Conservation (phyloP, 2,113 vertebrate genomes). For the Apeltes quadracus region DNA sequence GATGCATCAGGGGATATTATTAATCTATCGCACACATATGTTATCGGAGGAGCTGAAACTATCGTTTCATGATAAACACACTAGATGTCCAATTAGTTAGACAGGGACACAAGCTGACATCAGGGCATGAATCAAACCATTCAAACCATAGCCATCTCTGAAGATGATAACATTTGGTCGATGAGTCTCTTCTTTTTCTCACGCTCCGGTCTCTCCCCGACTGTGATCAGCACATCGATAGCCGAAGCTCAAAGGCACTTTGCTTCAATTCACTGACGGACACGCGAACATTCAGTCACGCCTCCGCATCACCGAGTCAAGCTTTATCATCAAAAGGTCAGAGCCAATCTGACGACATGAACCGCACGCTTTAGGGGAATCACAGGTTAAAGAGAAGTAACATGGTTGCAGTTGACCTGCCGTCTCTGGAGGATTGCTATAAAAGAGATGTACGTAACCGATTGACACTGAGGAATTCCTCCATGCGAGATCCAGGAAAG, state of each 20-base stretch:
- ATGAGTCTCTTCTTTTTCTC: slow-evolving; percentile 6
- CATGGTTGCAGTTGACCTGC: slow-evolving; percentile 11
- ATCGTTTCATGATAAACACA: slow-evolving; percentile 1
- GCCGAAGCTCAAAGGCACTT: slow-evolving; percentile 30
- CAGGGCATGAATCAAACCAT: neutral
- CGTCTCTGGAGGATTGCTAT: slow-evolving; percentile 7
- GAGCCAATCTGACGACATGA: slow-evolving; percentile 22
- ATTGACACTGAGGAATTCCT: slow-evolving; percentile 9
- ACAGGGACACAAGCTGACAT: slow-evolving; percentile 1
- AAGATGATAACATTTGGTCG: neutral
- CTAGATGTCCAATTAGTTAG: neutral
- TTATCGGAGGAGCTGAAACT: slow-evolving; percentile 9
- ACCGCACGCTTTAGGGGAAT: slow-evolving; percentile 25
- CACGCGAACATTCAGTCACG: neutral
- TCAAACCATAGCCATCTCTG: neutral
- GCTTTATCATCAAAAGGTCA: slow-evolving; percentile 29
- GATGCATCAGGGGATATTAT: neutral
- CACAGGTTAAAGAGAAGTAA: slow-evolving; percentile 42
- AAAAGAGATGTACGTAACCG: slow-evolving; percentile 2
- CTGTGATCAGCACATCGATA: slow-evolving; percentile 42
- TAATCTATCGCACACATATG: slow-evolving; percentile 3
- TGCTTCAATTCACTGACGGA: neutral
- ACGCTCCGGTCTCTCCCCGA: neutral
- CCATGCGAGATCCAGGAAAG: slow-evolving; percentile 12
- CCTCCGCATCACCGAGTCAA: neutral